A percentile compares a stretch with the other conserved stretches of the same genome.
These are phyloP conservation scores for Daktulosphaira vitifoliae DNA, from an alignment of 1,140 invertebrate species.

Conservation along the genomic window DNA sequence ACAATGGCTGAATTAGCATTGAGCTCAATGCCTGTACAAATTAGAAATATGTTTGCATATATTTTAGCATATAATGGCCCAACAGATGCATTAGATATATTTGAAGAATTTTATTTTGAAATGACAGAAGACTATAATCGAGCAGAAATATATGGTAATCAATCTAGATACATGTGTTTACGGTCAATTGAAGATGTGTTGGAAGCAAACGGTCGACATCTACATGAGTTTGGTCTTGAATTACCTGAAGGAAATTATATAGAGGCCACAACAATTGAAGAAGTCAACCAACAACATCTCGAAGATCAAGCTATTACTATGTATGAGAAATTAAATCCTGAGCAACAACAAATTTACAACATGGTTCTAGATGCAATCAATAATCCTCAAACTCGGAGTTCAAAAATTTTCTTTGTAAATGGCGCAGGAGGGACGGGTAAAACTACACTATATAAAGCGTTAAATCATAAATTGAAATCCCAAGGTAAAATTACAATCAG, in stretches of 20 bases:
- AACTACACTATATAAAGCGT: conserved; percentile 36
- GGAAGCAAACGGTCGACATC: neutral
- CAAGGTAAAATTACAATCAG: conserved; percentile 11
- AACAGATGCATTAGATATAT: neutral
- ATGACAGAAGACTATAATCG: neutral
- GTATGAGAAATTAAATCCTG: neutral
- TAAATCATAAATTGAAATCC: conserved; percentile 34
- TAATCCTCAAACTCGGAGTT: neutral
- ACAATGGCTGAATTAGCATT: neutral
- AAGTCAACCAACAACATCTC: conserved; percentile 42
- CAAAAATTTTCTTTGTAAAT: conserved; percentile 38
- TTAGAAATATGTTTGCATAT: neutral
- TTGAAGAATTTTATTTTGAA: neutral
- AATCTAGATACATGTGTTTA: neutral
- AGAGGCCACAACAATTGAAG: neutral
- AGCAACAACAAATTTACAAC: neutral
- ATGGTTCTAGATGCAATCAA: neutral
- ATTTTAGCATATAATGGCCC: neutral
- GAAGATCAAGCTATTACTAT: conserved; percentile 34
- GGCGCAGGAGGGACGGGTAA: conserved; percentile 42
- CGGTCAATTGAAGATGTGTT: neutral
- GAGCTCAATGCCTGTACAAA: neutral
- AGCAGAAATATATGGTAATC: neutral
- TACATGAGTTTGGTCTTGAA: neutral
- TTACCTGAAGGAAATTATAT: neutral